Evolutionary conservation across 2,113 vertebrate genomes (phyloP).

Genomic region (Turdus rufiventris): DNA sequence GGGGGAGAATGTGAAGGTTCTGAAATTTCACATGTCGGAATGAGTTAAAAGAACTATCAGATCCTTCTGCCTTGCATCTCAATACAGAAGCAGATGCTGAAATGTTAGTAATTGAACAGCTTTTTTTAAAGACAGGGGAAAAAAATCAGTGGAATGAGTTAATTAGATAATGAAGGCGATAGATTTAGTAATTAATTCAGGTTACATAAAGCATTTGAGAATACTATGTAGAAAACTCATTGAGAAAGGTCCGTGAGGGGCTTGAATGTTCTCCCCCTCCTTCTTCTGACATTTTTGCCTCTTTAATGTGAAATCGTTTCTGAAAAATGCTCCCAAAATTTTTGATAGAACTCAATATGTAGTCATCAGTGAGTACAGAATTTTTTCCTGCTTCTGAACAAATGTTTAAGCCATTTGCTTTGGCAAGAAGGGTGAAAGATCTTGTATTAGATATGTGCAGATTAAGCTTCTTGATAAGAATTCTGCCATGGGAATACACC

Average conservation of each 20-base stretch:
- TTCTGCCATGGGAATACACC: neutral
- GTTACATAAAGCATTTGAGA: slow-evolving; percentile 66
- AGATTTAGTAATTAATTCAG: slow-evolving; percentile 70
- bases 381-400: slow-evolving; percentile 59
- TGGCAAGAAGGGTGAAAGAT: slow-evolving; percentile 53
- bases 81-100: slow-evolving; percentile 64
- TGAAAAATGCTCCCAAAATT: slow-evolving; percentile 54
- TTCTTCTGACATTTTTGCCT: slow-evolving; percentile 38
- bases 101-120: slow-evolving; percentile 69
- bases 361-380: slow-evolving; percentile 51
- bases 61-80: slow-evolving; percentile 54
- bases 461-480: slow-evolving; percentile 18
- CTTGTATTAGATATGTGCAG: slow-evolving; percentile 26
- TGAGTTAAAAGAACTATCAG: slow-evolving; percentile 55
- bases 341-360: slow-evolving; percentile 57
- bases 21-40: slow-evolving; percentile 52
- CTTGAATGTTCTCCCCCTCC: slow-evolving; percentile 4
- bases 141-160: slow-evolving; percentile 62
- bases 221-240: slow-evolving; percentile 54
- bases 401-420: slow-evolving; percentile 63
- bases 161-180: slow-evolving; percentile 68
- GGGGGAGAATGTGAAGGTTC: slow-evolving; percentile 36
- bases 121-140: slow-evolving; percentile 48
- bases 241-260: slow-evolving; percentile 55
- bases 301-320: slow-evolving; percentile 40